phyloP scores from a whole-genome alignment of 2,888 invertebrate genomes.

The Rotaria socialis region DNA sequence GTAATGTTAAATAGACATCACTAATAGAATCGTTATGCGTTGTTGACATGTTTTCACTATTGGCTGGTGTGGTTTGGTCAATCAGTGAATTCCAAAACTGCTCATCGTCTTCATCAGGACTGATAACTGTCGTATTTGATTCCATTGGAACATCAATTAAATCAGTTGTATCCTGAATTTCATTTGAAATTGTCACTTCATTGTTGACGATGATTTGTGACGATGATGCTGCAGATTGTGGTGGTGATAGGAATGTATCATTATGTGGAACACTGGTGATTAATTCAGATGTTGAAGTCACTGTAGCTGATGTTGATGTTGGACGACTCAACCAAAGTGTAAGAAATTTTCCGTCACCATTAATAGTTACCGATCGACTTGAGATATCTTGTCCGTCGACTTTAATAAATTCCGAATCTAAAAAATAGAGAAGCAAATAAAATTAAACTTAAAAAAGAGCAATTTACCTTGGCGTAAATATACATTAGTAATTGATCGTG shows the following conservation, averaged over 20 bases:
- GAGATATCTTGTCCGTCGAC: not conserved
- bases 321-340: not conserved
- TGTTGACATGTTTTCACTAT: not conserved
- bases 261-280: not conserved
- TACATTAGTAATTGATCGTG: not conserved
- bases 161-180: not conserved
- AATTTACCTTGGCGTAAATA: not conserved
- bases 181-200: not conserved
- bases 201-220: not conserved
- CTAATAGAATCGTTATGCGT: not conserved
- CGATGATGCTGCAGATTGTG: not conserved
- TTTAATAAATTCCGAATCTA: not conserved
- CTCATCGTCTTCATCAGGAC: not conserved
- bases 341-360: not conserved
- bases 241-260: not conserved
- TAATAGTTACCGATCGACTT: not conserved
- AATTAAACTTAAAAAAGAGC: not conserved
- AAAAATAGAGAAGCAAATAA: not conserved
- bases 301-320: not conserved
- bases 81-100: not conserved
- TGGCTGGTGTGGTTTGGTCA: not conserved
- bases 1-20: not conserved
- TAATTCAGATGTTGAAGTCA: not conserved
- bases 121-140: not conserved
- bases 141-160: not conserved